Evolutionary conservation across 2,888 invertebrate genomes (phyloP).

Genomic region (Patella pellucida): DNA sequence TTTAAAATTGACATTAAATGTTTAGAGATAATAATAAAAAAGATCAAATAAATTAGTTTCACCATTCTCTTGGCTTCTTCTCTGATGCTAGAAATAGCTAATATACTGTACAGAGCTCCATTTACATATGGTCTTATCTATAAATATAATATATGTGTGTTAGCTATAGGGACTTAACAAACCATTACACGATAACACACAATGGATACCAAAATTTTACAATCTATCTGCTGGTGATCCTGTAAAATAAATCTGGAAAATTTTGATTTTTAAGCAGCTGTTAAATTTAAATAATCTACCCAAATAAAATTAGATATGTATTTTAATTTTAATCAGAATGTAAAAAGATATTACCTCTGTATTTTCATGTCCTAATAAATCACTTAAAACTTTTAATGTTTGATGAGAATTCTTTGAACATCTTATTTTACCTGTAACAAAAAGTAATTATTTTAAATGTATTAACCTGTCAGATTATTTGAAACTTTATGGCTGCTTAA

Average conservation of each 20-base stretch:
- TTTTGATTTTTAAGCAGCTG: too few relatives aligned
- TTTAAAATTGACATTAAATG: too few relatives aligned
- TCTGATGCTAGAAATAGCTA: constrained; percentile 73
- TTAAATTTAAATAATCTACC: too few relatives aligned
- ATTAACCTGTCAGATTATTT: not conserved
- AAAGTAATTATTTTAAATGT: not conserved
- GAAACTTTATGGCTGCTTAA: too few relatives aligned
- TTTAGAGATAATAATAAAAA: not conserved
- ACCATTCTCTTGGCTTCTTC: constrained; percentile 73
- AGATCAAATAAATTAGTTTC: too few relatives aligned
- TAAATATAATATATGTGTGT: constrained; percentile 26
- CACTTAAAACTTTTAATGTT: constrained; percentile 71
- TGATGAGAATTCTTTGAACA: constrained; percentile 67
- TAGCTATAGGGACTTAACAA: too few relatives aligned
- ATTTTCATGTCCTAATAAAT: constrained; percentile 71
- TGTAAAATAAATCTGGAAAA: too few relatives aligned
- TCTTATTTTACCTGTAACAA: constrained; percentile 70
- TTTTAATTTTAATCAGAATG: too few relatives aligned
- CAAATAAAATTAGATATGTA: too few relatives aligned
- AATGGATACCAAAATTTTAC: too few relatives aligned
- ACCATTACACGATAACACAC: too few relatives aligned
- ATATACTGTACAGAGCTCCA: constrained; percentile 74
- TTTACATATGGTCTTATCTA: constrained; percentile 75
- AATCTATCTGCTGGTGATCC: too few relatives aligned
- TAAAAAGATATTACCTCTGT: constrained; percentile 56